A percentile compares a stretch with the other conserved stretches of the same genome.
Evolutionary conservation across 2,888 invertebrate genomes (phyloP).

Genomic region (Limnephilus lunatus): DNA sequence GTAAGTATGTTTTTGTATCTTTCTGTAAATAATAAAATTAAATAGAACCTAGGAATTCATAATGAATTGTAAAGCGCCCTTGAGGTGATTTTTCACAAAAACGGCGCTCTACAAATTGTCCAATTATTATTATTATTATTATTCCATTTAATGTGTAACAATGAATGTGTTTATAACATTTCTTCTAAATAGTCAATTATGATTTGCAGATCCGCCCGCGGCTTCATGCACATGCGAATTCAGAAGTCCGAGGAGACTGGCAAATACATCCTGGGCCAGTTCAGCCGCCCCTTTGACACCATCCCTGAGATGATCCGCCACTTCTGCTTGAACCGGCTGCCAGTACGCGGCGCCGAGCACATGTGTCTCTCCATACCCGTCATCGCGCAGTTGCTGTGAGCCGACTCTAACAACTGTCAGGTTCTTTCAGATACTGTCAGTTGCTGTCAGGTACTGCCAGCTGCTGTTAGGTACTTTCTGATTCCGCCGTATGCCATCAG

Average conservation of each 20-base stretch:
- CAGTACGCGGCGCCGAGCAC: slow-evolving; percentile 96
- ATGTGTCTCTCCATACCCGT: slow-evolving; percentile 96
- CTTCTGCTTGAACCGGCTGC: slow-evolving; percentile 94
- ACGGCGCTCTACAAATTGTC: too few species aligned
- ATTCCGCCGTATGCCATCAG: background rate
- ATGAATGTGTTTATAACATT: too few species aligned
- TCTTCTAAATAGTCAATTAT: background rate
- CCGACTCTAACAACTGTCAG: background rate
- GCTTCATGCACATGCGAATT: slow-evolving; percentile 98
- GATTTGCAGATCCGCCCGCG: slow-evolving; percentile 89
- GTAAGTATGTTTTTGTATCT: too few species aligned
- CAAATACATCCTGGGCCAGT: slow-evolving; percentile 93
- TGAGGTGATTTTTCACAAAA: too few species aligned
- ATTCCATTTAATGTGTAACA: too few species aligned
- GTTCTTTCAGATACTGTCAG: background rate
- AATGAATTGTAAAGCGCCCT: too few species aligned
- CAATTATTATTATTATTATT: too few species aligned
- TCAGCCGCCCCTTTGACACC: slow-evolving; percentile 93
- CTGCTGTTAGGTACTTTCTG: background rate
- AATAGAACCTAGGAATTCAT: too few species aligned
- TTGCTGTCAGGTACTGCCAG: background rate
- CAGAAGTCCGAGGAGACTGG: slow-evolving; percentile 85
- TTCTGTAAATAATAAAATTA: too few species aligned
- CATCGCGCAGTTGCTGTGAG: slow-evolving; percentile 87
- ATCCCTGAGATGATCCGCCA: slow-evolving; percentile 97